Conservation (phyloP, 1,140 invertebrate species). For the Cydia amplana region DNA sequence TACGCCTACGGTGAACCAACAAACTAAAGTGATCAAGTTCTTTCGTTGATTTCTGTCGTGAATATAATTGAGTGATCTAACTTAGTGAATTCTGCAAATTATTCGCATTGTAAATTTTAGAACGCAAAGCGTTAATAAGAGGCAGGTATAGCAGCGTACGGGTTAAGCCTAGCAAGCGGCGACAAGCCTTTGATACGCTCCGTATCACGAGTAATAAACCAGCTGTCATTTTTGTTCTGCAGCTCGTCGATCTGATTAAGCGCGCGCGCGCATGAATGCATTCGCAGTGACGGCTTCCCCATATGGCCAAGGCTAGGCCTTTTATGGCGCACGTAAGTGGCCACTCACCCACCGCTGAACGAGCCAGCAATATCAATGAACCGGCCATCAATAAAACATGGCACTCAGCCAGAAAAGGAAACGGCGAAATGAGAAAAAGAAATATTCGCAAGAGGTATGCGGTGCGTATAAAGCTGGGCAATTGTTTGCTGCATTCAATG, state of each 20-base stretch:
- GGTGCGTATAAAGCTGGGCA: conserved; percentile 60
- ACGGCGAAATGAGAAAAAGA: conserved; percentile 77
- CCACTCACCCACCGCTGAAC: conserved; percentile 77
- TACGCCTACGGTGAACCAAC: too few species aligned
- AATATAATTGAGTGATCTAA: too few species aligned
- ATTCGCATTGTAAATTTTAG: neutral
- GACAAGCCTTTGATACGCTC: conserved; percentile 34
- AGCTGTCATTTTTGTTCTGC: conserved; percentile 68
- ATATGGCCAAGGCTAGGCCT: conserved; percentile 76
- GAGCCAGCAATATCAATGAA: conserved; percentile 78
- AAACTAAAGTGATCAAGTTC: too few species aligned
- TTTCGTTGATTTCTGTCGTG: too few species aligned
- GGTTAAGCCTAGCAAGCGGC: conserved; percentile 2
- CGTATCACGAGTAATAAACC: conserved; percentile 56
- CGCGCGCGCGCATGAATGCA: conserved; percentile 75
- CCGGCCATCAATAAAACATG: conserved; percentile 79
- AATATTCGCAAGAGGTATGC: conserved; percentile 76
- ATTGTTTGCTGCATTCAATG: conserved; percentile 76
- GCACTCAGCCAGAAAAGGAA: conserved; percentile 76
- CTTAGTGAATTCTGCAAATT: neutral
- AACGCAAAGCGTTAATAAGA: neutral
- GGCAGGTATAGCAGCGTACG: neutral
- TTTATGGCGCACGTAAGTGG: conserved; percentile 77
- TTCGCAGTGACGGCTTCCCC: conserved; percentile 72
- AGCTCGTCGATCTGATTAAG: conserved; percentile 66